Evolutionary conservation across 1,140 invertebrate genomes (phyloP).

Genomic region (Drosophila pruinosa): DNA sequence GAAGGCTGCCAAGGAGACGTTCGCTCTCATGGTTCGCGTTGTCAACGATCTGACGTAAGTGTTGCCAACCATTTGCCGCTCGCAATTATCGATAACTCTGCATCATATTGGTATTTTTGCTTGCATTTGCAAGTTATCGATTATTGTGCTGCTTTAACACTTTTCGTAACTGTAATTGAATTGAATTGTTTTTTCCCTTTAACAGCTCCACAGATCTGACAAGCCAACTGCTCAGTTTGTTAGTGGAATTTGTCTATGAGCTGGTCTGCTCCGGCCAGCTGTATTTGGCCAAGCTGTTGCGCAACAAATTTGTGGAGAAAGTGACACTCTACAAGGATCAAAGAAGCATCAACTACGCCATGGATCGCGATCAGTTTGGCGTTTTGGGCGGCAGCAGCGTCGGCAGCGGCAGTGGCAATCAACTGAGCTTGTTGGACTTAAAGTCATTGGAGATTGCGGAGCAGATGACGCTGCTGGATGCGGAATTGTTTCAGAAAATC

Average conservation of each 20-base stretch:
- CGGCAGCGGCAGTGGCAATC: conserved; percentile 12
- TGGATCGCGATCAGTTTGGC: conserved; percentile 32
- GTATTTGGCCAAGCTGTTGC: conserved; percentile 93
- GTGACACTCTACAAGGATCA: conserved; percentile 74
- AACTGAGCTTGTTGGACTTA: conserved; percentile 91
- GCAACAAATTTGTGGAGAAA: conserved; percentile 96
- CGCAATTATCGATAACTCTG: not conserved
- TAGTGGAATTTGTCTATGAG: conserved; percentile 96
- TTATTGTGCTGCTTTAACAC: not conserved
- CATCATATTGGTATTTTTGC: too few species aligned
- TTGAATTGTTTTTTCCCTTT: conserved; percentile 46
- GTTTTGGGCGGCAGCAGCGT: not conserved
- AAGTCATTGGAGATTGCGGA: conserved; percentile 94
- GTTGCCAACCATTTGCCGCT: conserved; percentile 56
- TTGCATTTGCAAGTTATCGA: not conserved
- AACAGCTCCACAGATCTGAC: conserved; percentile 92
- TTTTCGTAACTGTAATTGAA: not conserved
- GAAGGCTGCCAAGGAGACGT: conserved; percentile 92
- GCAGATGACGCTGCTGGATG: conserved; percentile 98
- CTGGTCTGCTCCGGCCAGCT: conserved; percentile 93
- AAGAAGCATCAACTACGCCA: conserved; percentile 34
- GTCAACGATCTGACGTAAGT: conserved; percentile 96
- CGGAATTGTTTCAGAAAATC: conserved; percentile 97
- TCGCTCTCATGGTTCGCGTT: conserved; percentile 94
- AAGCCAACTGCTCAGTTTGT: conserved; percentile 87